Base-by-base conservation (phyloP, 23 tunicate genomes). In the Ascidia mentula region DNA sequence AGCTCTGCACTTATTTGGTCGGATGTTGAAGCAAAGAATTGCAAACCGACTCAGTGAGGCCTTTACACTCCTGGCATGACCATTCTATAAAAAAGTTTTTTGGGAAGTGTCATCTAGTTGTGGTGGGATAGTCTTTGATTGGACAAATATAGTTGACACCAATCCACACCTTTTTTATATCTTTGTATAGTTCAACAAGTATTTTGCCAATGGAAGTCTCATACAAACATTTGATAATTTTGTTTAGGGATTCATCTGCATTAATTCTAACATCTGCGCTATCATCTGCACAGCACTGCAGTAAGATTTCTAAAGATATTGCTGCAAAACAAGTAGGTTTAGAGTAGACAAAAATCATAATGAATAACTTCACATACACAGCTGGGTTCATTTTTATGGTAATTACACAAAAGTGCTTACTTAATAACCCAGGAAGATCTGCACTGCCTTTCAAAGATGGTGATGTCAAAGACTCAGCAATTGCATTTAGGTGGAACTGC, bases 241-340 rank as follows among this genome's bases (percentile, higher is more conserved):
- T 65, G 46, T 93, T 93, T 2, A 93, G 20, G 33, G 85, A 84
- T 59, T 93, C 98, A 26, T 88, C 86, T 2, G 94, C 89, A 46
- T 88, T 81, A 8, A 93, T 45, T 12, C 98, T 76, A 32, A 93
- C 98, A 83, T 93, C 98, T 12, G 98, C 93, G 26, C 72, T 90
- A 3, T 78, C 87, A 81, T 93, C 98, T 22, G 80, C 61, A 80
- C 98, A 93, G 17, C 82, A 15, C 59, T 70, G 86, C 0, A 93
- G 84, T 18, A 93, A 75, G 20, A 74, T 88, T 65, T 93, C 98
- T 40, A 88, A 37, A 13, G 93, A 79, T 18, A 88, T 73, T 22
- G 81, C 98, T 80, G 72, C 53, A 77, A 60, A 34, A 61, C 53
- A 46, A 31, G 31, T 53, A 9, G 12, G 53, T 42, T 42, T 15